These are phyloP conservation scores for Nipponacmea schrenckii DNA, from an alignment of 2,888 invertebrate genomes.

Conservation along the genomic window DNA sequence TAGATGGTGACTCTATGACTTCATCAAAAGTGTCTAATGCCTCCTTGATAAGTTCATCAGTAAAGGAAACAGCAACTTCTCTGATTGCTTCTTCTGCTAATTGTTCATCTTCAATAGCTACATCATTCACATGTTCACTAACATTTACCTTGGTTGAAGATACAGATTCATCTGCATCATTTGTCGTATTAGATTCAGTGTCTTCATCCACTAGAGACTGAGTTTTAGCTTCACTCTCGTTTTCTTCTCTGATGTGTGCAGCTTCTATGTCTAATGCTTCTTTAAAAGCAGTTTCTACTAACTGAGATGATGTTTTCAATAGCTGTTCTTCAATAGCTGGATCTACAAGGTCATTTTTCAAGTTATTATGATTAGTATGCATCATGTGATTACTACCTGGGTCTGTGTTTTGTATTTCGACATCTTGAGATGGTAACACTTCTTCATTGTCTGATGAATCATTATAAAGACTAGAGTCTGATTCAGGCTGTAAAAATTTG, in stretches of 20 bases:
- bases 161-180: neutral
- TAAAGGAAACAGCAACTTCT: slow-evolving; percentile 45
- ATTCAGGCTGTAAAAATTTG: neutral
- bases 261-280: slow-evolving; percentile 8
- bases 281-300: neutral
- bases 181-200: neutral
- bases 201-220: neutral
- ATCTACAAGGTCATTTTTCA: neutral
- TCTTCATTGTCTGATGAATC: neutral
- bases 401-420: neutral
- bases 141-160: neutral
- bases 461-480: neutral
- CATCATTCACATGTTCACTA: slow-evolving; percentile 15
- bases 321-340: neutral
- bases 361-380: no score
- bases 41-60: slow-evolving; percentile 51
- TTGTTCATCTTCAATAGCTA: slow-evolving; percentile 16
- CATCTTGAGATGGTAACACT: neutral
- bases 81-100: slow-evolving; percentile 30
- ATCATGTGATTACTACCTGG: neutral
- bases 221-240: neutral
- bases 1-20: neutral
- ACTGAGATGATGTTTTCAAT: neutral
- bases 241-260: neutral
- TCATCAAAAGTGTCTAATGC: slow-evolving; percentile 47